Conservation (phyloP, 2,888 invertebrate species). For the Erebia aethiops region DNA sequence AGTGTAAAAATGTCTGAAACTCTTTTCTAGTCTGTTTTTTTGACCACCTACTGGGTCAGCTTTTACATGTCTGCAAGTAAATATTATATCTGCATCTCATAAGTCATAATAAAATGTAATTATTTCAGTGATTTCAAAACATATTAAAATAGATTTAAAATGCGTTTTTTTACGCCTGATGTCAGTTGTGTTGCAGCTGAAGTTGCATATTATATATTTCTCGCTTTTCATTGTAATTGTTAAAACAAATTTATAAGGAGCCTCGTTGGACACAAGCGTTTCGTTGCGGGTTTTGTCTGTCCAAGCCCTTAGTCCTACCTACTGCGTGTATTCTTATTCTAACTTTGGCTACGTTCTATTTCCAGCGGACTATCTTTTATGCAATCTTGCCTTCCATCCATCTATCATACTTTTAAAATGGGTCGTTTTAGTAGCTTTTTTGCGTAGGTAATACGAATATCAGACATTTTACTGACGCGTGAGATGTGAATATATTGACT, state of each 20-base stretch:
- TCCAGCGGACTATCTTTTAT: conserved; percentile 10
- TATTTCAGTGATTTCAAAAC: no score
- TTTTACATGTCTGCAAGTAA: no score
- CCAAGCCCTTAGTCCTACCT: background rate
- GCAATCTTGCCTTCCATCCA: background rate
- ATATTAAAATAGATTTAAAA: no score
- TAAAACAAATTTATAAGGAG: background rate
- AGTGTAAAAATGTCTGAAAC: no score
- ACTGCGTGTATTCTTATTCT: conserved; percentile 4
- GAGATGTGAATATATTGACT: no score
- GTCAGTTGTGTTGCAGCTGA: no score
- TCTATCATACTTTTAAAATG: background rate
- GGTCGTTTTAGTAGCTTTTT: background rate
- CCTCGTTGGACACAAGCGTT: background rate
- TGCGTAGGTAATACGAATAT: background rate
- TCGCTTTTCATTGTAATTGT: background rate
- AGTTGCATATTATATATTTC: no score
- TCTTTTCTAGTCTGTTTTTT: no score
- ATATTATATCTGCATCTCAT: no score
- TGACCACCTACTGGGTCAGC: no score
- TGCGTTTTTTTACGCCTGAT: no score
- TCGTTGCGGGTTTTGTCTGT: background rate
- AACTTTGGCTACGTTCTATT: conserved; percentile 14
- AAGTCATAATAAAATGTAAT: no score
- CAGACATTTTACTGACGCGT: background rate